Conservation (phyloP, 2,888 invertebrate genomes). For the Caenorhabditis uteleia region DNA sequence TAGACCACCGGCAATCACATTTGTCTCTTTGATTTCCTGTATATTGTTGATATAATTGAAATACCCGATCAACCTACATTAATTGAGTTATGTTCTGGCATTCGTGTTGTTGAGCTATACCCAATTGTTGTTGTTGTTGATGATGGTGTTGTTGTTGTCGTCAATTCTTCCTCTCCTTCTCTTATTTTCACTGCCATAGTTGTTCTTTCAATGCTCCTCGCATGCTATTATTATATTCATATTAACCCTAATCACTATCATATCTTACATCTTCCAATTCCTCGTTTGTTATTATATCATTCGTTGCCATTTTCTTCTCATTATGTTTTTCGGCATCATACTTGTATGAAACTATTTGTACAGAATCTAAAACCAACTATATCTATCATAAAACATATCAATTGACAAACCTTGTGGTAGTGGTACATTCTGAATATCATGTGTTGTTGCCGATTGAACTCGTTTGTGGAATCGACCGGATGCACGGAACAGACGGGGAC, state of each 20-base stretch:
- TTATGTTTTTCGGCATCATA: conserved; percentile 50
- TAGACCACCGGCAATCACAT: no score
- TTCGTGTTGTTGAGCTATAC: no score
- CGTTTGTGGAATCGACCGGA: conserved; percentile 39
- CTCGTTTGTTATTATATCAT: conserved; percentile 37
- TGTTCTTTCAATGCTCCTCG: conserved; percentile 42
- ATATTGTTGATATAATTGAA: background rate
- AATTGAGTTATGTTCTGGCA: conserved; percentile 39
- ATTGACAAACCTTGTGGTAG: conserved; percentile 26
- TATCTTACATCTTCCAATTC: conserved; percentile 40
- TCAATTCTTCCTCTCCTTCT: conserved; percentile 12
- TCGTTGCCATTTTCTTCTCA: conserved; percentile 46
- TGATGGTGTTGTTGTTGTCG: conserved; percentile 10
- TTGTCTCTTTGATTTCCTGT: conserved; percentile 11
- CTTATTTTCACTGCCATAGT: conserved; percentile 43
- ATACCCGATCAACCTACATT: conserved; percentile 7
- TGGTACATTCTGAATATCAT: conserved; percentile 38
- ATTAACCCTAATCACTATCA: background rate
- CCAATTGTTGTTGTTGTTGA: conserved; percentile 10
- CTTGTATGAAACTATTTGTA: conserved; percentile 41
- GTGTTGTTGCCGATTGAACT: conserved; percentile 41
- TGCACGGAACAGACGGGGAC: conserved; percentile 34
- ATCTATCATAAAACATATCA: background rate
- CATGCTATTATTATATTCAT: conserved; percentile 21
- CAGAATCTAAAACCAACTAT: conserved; percentile 18